Evolutionary conservation across 2,113 vertebrate species (phyloP).

Genomic region (Plecturocebus donacophilus): DNA sequence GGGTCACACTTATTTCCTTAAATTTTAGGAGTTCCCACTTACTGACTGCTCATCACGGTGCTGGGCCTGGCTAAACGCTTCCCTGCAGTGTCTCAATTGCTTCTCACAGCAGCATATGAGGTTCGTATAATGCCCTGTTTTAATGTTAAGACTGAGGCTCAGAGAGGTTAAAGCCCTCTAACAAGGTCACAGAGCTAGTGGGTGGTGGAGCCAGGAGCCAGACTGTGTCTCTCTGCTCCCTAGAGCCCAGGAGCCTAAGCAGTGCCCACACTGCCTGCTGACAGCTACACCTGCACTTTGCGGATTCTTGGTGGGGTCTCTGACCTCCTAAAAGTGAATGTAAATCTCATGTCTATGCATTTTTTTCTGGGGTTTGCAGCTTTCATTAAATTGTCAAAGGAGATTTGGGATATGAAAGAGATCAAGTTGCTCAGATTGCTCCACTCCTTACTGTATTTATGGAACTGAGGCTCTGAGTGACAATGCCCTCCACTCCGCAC

Average conservation of each 20-base stretch:
- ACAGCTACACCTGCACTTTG: background rate
- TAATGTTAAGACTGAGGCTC: background rate
- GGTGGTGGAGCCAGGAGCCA: background rate
- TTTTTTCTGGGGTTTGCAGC: background rate
- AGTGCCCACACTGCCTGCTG: background rate
- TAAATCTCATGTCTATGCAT: background rate
- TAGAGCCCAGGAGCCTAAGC: background rate
- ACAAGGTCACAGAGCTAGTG: background rate
- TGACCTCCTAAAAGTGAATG: background rate
- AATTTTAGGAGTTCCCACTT: no score
- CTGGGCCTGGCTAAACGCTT: background rate
- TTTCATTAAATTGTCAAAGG: background rate
- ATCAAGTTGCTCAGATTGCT: background rate
- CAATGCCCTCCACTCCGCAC: background rate
- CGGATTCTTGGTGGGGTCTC: background rate
- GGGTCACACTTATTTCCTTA: background rate
- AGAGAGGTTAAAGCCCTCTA: background rate
- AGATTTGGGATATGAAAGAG: background rate
- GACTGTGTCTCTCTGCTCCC: background rate
- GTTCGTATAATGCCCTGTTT: background rate
- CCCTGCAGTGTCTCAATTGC: background rate
- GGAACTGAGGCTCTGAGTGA: background rate
- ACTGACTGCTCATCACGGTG: background rate
- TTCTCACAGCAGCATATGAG: background rate
- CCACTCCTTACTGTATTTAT: background rate